Evolutionary conservation across 2,888 invertebrate genomes (phyloP).

Genomic region (Dasypogon diadema): DNA sequence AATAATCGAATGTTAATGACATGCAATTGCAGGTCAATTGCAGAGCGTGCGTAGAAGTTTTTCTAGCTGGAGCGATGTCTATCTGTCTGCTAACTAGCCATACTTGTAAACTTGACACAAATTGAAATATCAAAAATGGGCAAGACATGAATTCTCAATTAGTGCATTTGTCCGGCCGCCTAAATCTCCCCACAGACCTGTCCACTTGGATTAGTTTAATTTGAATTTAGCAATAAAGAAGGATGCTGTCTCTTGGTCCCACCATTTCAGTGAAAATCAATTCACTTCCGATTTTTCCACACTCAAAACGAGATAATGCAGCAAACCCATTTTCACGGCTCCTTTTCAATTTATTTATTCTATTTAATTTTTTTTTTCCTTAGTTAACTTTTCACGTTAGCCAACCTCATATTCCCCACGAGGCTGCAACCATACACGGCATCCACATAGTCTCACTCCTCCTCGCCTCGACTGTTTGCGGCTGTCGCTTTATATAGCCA

Average conservation of each 20-base stretch:
- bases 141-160: constrained; percentile 49
- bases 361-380: constrained; percentile 3
- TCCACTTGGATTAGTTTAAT: not conserved
- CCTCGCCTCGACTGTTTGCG: constrained; percentile 1
- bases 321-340: constrained; percentile 12
- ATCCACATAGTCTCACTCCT: not conserved
- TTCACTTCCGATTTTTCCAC: not conserved
- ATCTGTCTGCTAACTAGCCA: constrained; percentile 12
- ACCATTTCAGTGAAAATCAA: not conserved
- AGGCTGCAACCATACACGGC: constrained; percentile 24
- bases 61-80: constrained; percentile 16
- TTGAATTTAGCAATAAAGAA: too few species aligned
- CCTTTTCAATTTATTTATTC: constrained; percentile 17
- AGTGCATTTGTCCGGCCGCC: not conserved
- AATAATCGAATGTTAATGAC: constrained; percentile 41
- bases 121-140: constrained; percentile 46
- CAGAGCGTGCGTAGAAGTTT: constrained; percentile 5
- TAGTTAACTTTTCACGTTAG: constrained; percentile 6
- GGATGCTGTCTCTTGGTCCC: not conserved
- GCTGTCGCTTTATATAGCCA: constrained; percentile 41
- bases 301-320: too few species aligned
- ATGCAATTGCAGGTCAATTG: constrained; percentile 38
- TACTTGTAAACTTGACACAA: constrained; percentile 48
- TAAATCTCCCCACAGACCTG: not conserved
- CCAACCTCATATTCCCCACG: constrained; percentile 31